A percentile compares a stretch with the other conserved stretches of the same genome.
Evolutionary conservation across 2,888 invertebrate species (phyloP).

Genomic region (Isotomurus palustris): DNA sequence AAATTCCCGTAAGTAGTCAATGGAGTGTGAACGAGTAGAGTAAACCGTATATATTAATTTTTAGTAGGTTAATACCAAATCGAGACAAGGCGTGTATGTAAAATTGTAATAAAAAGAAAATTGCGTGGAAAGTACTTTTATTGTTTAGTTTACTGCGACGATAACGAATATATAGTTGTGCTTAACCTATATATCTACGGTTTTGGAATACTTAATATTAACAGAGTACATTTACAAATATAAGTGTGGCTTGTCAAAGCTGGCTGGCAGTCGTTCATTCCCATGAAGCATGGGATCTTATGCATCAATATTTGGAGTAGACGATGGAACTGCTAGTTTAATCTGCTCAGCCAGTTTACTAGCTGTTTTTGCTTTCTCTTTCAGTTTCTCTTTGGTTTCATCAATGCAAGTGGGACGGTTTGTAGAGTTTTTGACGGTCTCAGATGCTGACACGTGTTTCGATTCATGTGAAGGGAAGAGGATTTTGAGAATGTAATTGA

Average conservation of each 20-base stretch:
- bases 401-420: background rate
- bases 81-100: no score
- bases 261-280: no score
- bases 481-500: conserved; percentile 12
- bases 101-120: no score
- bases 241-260: no score
- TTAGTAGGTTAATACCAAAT: no score
- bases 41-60: background rate
- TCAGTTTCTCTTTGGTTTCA: background rate
- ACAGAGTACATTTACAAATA: no score
- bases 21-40: background rate
- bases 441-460: background rate
- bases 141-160: no score
- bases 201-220: no score
- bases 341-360: conserved; percentile 2
- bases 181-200: no score
- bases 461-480: background rate
- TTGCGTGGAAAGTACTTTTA: no score
- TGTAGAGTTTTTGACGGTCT: background rate
- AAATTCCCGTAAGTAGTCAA: background rate
- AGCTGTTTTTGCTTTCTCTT: conserved; percentile 7
- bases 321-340: background rate
- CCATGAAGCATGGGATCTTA: no score
- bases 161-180: no score
- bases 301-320: conserved; percentile 3